Evolutionary conservation across 2,888 invertebrate species (phyloP).

Genomic region (Pristionchus mayeri): DNA sequence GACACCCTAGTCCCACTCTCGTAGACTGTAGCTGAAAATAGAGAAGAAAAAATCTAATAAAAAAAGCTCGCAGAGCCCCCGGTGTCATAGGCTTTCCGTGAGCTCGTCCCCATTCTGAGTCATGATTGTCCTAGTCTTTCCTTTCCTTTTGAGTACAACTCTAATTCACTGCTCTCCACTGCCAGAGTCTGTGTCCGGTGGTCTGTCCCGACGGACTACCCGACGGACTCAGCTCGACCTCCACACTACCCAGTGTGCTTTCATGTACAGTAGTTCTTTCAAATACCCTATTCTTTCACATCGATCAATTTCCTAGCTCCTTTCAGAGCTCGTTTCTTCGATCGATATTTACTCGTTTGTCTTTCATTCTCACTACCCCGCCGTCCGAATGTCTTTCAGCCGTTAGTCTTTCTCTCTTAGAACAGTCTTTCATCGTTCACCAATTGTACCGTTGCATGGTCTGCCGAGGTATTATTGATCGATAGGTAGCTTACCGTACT

Average conservation of each 20-base stretch:
- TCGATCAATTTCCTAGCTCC: not conserved
- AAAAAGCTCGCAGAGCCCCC: constrained; percentile 31
- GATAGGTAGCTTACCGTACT: not conserved
- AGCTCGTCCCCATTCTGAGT: not conserved
- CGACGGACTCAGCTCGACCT: not conserved
- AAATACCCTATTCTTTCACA: constrained; percentile 5
- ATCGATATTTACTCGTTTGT: constrained; percentile 29
- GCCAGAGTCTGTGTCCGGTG: constrained; percentile 17
- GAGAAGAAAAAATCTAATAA: not conserved
- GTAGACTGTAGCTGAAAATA: constrained; percentile 1
- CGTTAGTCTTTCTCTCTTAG: constrained; percentile 13
- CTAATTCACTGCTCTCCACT: not conserved
- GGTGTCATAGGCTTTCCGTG: constrained; percentile 14
- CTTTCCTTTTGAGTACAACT: constrained; percentile 26
- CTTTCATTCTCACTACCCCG: constrained; percentile 36
- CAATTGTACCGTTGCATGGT: constrained; percentile 32
- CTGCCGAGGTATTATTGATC: not conserved
- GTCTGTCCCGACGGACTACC: not conserved
- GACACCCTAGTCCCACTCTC: constrained; percentile 43
- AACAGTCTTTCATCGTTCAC: constrained; percentile 43
- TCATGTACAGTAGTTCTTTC: constrained; percentile 35
- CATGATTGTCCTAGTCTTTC: constrained; percentile 20
- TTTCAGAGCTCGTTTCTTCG: not conserved
- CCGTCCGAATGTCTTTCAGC: constrained; percentile 41
- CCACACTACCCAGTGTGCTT: constrained; percentile 35